phyloP scores from a whole-genome alignment of 1,140 invertebrate species.

The Lasaia peninsularis region DNA sequence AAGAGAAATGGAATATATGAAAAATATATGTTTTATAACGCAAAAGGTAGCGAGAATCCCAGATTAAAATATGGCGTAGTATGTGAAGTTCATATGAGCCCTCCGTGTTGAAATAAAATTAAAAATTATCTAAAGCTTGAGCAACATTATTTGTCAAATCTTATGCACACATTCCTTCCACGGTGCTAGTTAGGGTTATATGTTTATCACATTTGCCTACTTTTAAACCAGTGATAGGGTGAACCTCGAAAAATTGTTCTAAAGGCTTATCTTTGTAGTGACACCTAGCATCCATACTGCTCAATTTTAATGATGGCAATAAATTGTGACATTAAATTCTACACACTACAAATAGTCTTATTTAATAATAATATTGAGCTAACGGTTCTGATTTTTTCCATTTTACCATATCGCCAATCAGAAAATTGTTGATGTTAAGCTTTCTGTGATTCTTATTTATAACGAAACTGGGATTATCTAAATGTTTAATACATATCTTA shows the following conservation, averaged over 20 bases:
- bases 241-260: neutral
- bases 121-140: constrained; percentile 9
- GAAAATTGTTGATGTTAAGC: too few relatives aligned
- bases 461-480: too few relatives aligned
- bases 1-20: neutral
- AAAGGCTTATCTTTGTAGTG: too few relatives aligned
- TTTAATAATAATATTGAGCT: too few relatives aligned
- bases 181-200: constrained; percentile 56
- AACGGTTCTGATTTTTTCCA: too few relatives aligned
- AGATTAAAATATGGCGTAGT: neutral
- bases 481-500: too few relatives aligned
- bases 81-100: constrained; percentile 1
- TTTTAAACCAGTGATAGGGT: constrained; percentile 20
- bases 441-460: too few relatives aligned
- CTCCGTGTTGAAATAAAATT: neutral
- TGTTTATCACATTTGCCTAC: constrained; percentile 20
- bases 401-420: too few relatives aligned
- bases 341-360: too few relatives aligned
- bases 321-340: too few relatives aligned
- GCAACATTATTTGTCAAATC: constrained; percentile 35
- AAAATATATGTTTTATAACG: neutral
- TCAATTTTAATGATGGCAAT: too few relatives aligned
- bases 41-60: neutral
- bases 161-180: constrained; percentile 75
- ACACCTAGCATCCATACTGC: too few relatives aligned